A percentile compares a stretch with the other conserved stretches of the same genome.
Evolutionary conservation across 1,140 invertebrate genomes (phyloP).

Genomic region (Drosophila setifemur): DNA sequence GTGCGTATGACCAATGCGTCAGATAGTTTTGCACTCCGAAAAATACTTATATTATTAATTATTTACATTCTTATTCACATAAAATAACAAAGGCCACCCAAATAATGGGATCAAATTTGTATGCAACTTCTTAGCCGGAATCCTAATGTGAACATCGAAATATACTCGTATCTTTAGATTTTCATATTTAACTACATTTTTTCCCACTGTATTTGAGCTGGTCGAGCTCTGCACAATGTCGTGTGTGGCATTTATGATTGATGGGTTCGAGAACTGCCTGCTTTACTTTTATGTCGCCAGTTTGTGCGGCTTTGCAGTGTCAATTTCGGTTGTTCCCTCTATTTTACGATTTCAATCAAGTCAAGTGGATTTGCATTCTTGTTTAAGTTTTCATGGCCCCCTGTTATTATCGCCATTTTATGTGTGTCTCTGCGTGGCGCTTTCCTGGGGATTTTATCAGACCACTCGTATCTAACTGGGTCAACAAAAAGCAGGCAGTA

Average conservation of each 20-base stretch:
- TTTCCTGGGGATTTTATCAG: constrained; percentile 36
- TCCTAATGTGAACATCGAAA: too few species aligned
- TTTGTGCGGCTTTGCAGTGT: constrained; percentile 35
- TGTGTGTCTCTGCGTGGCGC: constrained; percentile 7
- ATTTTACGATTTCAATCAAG: constrained; percentile 76
- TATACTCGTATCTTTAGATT: too few species aligned
- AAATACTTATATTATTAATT: too few species aligned
- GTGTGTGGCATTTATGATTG: constrained; percentile 50
- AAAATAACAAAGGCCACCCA: too few species aligned
- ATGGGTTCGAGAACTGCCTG: constrained; percentile 45
- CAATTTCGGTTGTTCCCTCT: constrained; percentile 48
- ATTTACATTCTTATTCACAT: too few species aligned
- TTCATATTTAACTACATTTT: neutral
- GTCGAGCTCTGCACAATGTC: constrained; percentile 6
- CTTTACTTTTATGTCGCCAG: constrained; percentile 57
- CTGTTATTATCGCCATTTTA: constrained; percentile 49
- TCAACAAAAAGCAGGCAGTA: constrained; percentile 52
- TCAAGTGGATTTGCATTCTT: constrained; percentile 72
- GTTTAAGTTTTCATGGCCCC: constrained; percentile 57
- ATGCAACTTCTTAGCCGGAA: too few species aligned
- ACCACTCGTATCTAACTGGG: constrained; percentile 58
- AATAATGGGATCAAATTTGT: too few species aligned
- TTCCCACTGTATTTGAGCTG: neutral
- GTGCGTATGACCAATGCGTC: constrained; percentile 55
- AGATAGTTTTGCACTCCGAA: constrained; percentile 30